Evolutionary conservation across 2,888 invertebrate species (phyloP).

Genomic region (Syrista parreyssii): DNA sequence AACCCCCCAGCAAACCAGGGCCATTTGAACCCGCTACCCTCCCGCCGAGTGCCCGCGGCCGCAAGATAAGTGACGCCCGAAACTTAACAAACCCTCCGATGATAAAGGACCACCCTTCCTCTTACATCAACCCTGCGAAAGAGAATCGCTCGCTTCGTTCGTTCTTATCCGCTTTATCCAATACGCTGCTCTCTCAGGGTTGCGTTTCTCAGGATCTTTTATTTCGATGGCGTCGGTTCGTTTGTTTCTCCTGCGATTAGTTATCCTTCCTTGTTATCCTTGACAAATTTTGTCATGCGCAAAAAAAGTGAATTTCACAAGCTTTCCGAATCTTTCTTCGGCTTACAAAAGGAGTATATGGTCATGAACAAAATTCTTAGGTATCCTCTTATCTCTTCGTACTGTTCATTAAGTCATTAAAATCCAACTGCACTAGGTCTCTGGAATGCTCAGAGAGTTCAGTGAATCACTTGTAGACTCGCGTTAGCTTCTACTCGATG

Average conservation of each 20-base stretch:
- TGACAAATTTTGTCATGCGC: neutral
- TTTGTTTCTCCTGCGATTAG: neutral
- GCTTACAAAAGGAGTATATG: neutral
- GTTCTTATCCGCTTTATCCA: neutral
- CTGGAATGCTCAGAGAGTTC: neutral
- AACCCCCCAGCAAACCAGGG: neutral
- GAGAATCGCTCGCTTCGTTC: neutral
- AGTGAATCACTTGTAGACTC: neutral
- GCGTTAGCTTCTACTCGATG: neutral
- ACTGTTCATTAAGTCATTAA: neutral
- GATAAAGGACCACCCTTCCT: conserved; percentile 3
- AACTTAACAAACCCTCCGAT: conserved; percentile 52
- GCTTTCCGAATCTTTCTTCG: neutral
- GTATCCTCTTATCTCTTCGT: neutral
- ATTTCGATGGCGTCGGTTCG: neutral
- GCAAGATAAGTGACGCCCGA: conserved; percentile 60
- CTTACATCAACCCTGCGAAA: neutral
- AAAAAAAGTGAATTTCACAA: neutral
- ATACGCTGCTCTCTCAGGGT: neutral
- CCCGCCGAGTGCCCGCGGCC: conserved; percentile 41
- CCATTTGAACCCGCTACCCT: neutral
- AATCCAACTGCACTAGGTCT: neutral
- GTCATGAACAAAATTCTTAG: neutral
- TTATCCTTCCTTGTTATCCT: neutral
- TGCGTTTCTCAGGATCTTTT: neutral